phyloP scores from a whole-genome alignment of 2,113 vertebrate species.

The Ovis aries region ARS-UI_Ramb_v3.0 NC_056057.1:11121001-11121500 shows the following conservation, averaged over 20 bases:
- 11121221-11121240: not conserved
- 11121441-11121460: not conserved
- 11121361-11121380: not conserved
- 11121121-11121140: not conserved
- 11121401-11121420: not conserved
- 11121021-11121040: not conserved
- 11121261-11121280: not conserved
- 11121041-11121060: not conserved
- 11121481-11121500: not conserved
- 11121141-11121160: not conserved
- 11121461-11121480: not conserved
- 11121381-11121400: not conserved
- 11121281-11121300: not conserved
- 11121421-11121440: not conserved
- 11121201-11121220: not conserved
- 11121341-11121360: not conserved
- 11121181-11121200: not conserved
- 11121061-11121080: not conserved
- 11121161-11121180: not conserved
- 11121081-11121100: not conserved
- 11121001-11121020: not conserved
- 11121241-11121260: not conserved
- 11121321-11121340: not conserved
- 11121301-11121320: conserved; percentile 20
- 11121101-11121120: not conserved